Conservation (phyloP, 2,888 invertebrate species). For the Synanthedon andrenaeformis region DNA sequence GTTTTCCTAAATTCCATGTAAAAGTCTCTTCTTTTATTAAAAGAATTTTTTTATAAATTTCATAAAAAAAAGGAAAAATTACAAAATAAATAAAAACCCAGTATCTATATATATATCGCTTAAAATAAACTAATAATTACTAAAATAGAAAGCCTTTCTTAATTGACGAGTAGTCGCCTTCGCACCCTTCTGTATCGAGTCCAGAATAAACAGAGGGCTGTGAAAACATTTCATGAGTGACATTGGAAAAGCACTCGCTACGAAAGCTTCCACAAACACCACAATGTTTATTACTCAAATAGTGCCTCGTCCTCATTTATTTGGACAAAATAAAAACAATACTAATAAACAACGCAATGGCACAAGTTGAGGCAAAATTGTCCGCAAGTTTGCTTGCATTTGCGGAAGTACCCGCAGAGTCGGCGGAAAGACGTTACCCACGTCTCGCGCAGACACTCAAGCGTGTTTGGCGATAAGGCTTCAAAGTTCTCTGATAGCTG, state of each 20-base stretch:
- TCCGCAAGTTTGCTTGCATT: not conserved
- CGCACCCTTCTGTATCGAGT: constrained; percentile 5
- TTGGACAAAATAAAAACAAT: not conserved
- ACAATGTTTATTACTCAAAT: no score
- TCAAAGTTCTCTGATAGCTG: constrained; percentile 32
- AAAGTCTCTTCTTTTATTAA: no score
- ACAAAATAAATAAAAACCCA: no score
- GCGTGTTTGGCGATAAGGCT: constrained; percentile 7
- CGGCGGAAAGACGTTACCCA: not conserved
- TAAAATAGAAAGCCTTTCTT: not conserved
- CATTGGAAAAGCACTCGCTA: constrained; percentile 1
- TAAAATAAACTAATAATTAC: no score
- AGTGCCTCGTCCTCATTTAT: no score
- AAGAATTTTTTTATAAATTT: no score
- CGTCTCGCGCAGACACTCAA: constrained; percentile 2
- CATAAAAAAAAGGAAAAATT: no score
- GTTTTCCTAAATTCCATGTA: no score
- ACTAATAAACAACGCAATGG: not conserved
- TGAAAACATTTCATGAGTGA: constrained; percentile 5
- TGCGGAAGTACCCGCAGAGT: constrained; percentile 25
- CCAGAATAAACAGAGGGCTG: constrained; percentile 9
- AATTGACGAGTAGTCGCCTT: not conserved
- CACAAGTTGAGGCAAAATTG: no score
- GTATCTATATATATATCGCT: no score
- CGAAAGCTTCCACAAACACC: constrained; percentile 1